Evolutionary conservation across 1,140 invertebrate genomes (phyloP).

Genomic region (Listronotus bonariensis): DNA sequence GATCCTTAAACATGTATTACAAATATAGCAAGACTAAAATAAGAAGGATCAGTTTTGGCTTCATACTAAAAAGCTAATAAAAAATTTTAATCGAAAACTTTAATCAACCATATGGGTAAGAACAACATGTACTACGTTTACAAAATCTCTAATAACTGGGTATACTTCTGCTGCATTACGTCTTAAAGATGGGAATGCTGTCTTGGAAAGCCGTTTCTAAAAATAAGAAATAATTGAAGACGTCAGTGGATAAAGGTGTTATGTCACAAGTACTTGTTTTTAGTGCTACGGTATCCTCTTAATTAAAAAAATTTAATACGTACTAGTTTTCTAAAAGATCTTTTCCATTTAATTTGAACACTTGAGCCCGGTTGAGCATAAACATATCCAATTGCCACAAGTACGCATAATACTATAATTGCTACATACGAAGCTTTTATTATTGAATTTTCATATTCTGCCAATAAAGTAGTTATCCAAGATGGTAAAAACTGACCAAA

Average conservation of each 20-base stretch:
- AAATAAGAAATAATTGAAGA: neutral
- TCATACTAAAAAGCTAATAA: too few species aligned
- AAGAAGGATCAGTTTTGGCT: too few species aligned
- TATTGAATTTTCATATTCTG: neutral
- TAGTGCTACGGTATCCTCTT: too few species aligned
- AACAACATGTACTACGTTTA: neutral
- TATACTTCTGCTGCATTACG: neutral
- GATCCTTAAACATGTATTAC: too few species aligned
- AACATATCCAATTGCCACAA: neutral
- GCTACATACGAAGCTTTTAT: neutral
- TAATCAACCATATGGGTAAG: constrained; percentile 3
- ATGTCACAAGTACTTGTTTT: too few species aligned
- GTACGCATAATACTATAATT: neutral
- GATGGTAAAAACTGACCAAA: neutral
- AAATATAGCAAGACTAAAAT: too few species aligned
- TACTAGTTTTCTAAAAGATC: neutral
- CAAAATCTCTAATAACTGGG: neutral
- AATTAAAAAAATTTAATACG: too few species aligned
- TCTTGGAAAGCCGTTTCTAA: neutral
- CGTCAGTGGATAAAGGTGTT: too few species aligned
- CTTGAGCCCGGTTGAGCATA: neutral
- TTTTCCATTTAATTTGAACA: neutral
- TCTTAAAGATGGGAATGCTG: neutral
- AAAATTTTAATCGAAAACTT: neutral
- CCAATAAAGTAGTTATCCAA: neutral